Percentiles rank a stretch among this genome's conserved stretches.
Conservation (phyloP, 2,797 vertebrate genomes). For the Cyprinella venusta region DNA sequence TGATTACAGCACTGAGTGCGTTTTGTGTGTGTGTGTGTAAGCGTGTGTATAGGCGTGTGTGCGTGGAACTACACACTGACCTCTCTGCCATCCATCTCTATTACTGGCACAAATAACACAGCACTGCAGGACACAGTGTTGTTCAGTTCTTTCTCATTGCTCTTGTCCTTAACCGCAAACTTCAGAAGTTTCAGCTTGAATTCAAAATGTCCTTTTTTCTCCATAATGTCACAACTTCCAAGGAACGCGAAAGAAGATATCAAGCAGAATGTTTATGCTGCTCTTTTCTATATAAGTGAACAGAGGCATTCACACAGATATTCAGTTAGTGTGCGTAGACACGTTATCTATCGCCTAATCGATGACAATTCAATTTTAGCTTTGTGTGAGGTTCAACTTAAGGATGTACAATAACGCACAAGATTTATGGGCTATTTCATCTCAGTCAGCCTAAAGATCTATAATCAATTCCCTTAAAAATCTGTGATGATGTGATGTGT, state of each 20-base stretch:
- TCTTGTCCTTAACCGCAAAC: slow-evolving; percentile 29
- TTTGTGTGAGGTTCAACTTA: neutral
- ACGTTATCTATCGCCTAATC: too few relatives aligned
- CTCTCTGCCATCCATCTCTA: slow-evolving; percentile 43
- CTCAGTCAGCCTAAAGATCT: neutral
- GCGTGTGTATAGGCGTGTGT: too few relatives aligned
- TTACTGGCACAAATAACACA: slow-evolving; percentile 50
- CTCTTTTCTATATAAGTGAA: neutral
- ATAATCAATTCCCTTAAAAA: neutral
- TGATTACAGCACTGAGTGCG: slow-evolving; percentile 50
- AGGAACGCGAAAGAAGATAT: neutral
- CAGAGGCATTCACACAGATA: too few relatives aligned
- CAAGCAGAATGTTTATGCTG: neutral
- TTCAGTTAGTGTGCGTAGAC: neutral
- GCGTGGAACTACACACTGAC: slow-evolving; percentile 25
- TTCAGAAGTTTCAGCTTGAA: slow-evolving; percentile 18
- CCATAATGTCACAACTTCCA: neutral
- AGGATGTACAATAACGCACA: neutral
- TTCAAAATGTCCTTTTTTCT: neutral
- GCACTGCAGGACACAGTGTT: slow-evolving; percentile 39
- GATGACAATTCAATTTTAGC: neutral
- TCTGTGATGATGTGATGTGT: neutral
- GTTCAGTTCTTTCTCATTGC: slow-evolving; percentile 31
- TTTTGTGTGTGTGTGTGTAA: neutral
- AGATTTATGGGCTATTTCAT: neutral